Base-by-base conservation (phyloP, 2,797 vertebrate genomes). In the Rhabdophis nuchalis region DNA sequence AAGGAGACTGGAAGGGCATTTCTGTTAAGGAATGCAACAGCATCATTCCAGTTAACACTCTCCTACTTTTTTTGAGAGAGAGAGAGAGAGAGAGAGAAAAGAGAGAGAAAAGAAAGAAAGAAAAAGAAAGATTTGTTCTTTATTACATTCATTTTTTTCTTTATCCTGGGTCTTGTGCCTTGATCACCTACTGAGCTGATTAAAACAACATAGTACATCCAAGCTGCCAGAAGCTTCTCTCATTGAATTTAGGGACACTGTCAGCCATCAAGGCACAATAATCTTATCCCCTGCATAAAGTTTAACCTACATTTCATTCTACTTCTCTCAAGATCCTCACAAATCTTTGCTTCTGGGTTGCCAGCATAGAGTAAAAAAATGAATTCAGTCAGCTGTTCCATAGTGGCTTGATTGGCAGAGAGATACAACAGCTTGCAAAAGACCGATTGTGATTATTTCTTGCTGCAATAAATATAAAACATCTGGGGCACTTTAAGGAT, bases 41-140 rank as follows among this genome's bases (percentile, higher is more conserved):
- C 96, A 95, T 96, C 96, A 94, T 97, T 97, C 91, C 92, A 32
- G 87, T 98, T 98, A 98, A 98, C 98, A 96, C 97, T 92, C 97
- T 96, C 95, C 92, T 95, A 92, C 91, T 52, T 64, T 64, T 52
- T 85, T 50, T 25, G 58, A 60, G 16, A 86, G 54, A 20, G 18
- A 56, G 53, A 16, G 6, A 56, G n/a, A 10, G 8, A 87, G 3
- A 25, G 9, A 32, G 20, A 16, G 58, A 52, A 61, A 4, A 8
- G 7, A 13, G 18, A 27, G 57, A 58, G 27, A 53, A 86, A 53
- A 7, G 50, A 86, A n/a, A 7, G 23, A 29, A 16, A 23, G 54
- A 46, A 27, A 13, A 46, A 13, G 2, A 46, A 50, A 13, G 2
- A 29, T 9, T 56, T 54, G 53, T 54, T 86, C 32, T 54, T 87